These are phyloP conservation scores for Microcebus ravelobensis DNA, from an alignment of 2,113 vertebrate species.

Conservation along the genomic window DNA sequence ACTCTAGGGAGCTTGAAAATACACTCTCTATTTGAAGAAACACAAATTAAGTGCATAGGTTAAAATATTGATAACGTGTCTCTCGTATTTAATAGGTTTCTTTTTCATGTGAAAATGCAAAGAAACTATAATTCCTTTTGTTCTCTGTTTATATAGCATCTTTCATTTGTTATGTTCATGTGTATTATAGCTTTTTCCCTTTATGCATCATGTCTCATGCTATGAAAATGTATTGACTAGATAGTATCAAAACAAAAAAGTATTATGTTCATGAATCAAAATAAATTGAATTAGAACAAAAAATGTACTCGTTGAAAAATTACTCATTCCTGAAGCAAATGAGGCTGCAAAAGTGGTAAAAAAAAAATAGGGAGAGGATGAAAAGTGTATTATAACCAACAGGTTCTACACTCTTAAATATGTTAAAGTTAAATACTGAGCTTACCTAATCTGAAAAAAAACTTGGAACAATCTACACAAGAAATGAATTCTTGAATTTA, in stretches of 20 bases:
- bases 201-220: neutral
- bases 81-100: neutral
- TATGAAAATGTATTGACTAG: neutral
- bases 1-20: neutral
- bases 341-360: neutral
- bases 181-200: neutral
- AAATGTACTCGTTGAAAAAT: neutral
- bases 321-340: neutral
- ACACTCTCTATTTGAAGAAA: neutral
- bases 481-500: neutral
- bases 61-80: neutral
- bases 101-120: conserved; percentile 5
- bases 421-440: neutral
- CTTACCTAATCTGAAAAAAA: neutral
- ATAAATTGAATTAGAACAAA: conserved; percentile 36
- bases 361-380: accelerated
- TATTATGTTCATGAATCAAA: conserved; percentile 3
- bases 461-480: neutral
- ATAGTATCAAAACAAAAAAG: neutral
- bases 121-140: neutral
- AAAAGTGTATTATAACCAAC: neutral
- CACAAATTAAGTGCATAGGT: neutral
- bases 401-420: neutral
- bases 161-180: neutral
- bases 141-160: neutral